phyloP scores from a whole-genome alignment of 2,113 vertebrate genomes.

The Mastomys natalensis region DNA sequence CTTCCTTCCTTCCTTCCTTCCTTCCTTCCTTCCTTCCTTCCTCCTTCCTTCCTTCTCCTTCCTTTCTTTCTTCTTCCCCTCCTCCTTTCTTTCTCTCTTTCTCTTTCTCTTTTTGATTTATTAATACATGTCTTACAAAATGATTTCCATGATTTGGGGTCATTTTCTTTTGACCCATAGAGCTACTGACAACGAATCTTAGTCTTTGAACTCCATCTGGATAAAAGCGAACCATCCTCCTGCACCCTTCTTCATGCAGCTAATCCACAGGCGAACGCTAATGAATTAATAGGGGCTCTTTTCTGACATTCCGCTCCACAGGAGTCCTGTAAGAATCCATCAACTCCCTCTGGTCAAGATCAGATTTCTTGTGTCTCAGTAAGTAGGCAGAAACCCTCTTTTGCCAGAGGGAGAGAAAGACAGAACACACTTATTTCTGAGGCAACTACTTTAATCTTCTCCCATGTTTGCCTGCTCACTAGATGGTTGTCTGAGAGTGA shows the following conservation, averaged over 20 bases:
- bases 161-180: conserved; percentile 50
- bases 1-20: too few relatives aligned
- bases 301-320: background rate
- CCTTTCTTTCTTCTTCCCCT: too few relatives aligned
- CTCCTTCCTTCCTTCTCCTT: too few relatives aligned
- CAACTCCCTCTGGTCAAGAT: conserved; percentile 30
- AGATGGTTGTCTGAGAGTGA: background rate
- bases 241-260: background rate
- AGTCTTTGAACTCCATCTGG: conserved; percentile 29
- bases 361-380: conserved; percentile 41
- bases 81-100: background rate
- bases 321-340: background rate
- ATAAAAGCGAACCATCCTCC: conserved; percentile 47
- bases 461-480: background rate
- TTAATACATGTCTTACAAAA: conserved; percentile 35
- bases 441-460: conserved; percentile 27
- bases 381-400: conserved; percentile 28
- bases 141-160: conserved; percentile 57
- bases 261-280: conserved; percentile 18
- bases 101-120: conserved; percentile 17
- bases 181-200: conserved; percentile 50
- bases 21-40: too few relatives aligned
- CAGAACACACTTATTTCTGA: conserved; percentile 30
- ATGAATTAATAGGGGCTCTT: background rate
- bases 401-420: background rate